A percentile compares a stretch with the other conserved stretches of the same genome.
phyloP scores from a whole-genome alignment of 2,797 vertebrate species.

The Gobio occitaniae region DNA sequence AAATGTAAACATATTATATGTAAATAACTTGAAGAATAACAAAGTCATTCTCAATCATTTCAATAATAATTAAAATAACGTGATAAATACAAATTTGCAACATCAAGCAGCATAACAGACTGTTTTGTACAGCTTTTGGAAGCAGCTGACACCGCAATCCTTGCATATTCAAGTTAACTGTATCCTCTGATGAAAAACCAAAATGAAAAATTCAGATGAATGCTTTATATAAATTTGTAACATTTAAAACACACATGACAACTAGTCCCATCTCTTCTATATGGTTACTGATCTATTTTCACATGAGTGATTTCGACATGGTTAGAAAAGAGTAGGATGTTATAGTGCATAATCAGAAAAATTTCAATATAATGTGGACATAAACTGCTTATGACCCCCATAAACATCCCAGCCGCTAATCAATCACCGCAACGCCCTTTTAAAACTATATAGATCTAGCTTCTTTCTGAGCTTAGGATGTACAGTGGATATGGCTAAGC shows the following conservation, averaged over 20 bases:
- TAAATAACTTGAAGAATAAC: background rate
- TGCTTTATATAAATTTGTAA: too few species aligned
- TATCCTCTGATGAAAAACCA: background rate
- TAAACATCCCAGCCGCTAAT: constrained; percentile 57
- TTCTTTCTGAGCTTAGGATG: constrained; percentile 21
- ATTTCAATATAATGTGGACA: constrained; percentile 26
- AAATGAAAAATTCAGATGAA: too few species aligned
- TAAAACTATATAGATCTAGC: constrained; percentile 42
- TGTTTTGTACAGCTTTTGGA: background rate
- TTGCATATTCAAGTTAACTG: background rate
- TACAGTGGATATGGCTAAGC: constrained; percentile 27
- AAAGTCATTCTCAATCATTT: background rate
- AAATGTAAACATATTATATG: background rate
- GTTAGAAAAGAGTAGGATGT: background rate
- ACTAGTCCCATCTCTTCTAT: too few species aligned
- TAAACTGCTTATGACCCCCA: constrained; percentile 44
- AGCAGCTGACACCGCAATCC: background rate
- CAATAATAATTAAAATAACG: background rate
- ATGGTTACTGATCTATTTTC: too few species aligned
- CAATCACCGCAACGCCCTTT: constrained; percentile 46
- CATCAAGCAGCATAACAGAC: background rate
- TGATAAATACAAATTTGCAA: background rate
- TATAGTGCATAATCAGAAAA: constrained; percentile 17
- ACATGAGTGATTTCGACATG: too few species aligned
- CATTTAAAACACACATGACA: too few species aligned